Conservation (phyloP, 2,113 vertebrate genomes). For the Elachura formosa region DNA sequence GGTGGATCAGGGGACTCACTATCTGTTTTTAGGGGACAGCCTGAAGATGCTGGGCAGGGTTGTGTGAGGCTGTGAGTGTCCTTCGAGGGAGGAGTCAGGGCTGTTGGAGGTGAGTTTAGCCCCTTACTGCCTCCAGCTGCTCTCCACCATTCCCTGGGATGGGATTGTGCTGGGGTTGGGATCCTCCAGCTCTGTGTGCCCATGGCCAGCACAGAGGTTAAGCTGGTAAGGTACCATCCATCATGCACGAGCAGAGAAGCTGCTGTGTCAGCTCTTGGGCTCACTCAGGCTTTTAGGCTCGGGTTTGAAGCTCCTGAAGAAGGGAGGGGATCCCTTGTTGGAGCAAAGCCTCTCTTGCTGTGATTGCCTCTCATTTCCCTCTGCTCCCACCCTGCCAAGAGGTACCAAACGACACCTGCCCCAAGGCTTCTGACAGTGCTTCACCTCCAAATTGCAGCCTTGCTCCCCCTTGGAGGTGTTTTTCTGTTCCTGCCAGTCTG, state of each 20-base stretch:
- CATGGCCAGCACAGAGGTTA: fast-evolving
- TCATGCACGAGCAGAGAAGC: background rate
- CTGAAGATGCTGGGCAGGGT: too few species aligned
- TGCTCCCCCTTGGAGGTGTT: background rate
- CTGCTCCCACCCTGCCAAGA: background rate
- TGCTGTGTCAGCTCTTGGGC: background rate
- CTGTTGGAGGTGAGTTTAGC: too few species aligned
- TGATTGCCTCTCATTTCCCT: background rate
- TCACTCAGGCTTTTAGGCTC: background rate
- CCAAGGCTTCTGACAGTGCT: background rate
- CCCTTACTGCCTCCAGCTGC: too few species aligned
- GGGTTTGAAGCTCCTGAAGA: background rate
- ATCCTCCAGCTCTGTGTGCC: background rate
- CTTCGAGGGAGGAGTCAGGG: too few species aligned
- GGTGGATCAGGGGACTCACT: too few species aligned
- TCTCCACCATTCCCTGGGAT: too few species aligned
- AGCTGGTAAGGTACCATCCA: background rate
- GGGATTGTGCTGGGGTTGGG: background rate
- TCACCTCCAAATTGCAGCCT: background rate
- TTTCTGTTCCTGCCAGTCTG: background rate
- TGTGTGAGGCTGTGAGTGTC: too few species aligned
- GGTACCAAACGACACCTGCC: background rate
- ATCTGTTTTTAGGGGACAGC: too few species aligned
- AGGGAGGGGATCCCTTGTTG: background rate
- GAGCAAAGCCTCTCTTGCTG: background rate